Evolutionary conservation across 2,888 invertebrate genomes (phyloP), one percentile per base, ranked within the genome.

Genomic region (Himalopsyche japonica): DNA sequence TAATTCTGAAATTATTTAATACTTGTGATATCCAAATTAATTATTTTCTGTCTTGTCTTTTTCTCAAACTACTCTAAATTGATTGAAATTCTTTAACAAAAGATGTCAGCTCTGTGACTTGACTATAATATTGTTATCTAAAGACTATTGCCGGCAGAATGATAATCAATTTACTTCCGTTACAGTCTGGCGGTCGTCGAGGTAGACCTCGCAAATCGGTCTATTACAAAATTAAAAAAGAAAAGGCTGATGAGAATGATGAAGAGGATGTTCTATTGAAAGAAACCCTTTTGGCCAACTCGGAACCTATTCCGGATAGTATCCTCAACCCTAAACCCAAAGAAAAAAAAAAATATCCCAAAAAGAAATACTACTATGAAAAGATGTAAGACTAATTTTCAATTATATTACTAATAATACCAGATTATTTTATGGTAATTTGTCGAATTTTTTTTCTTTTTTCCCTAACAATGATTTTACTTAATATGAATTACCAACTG

Each of bases 201-300:
- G 81, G 81, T 12, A 37, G 81, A 24, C 81, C 81, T 4, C 81
- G 81, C 76, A 81, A 81, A 47, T 57, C 57, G 20, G 57, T 57
- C 6, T 70, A 81, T 15, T 81, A 70, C 43, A 48, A 34, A 18
- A 18, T 81, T 43, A 81, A 81, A 20, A 57, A 49, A n/a, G 43
- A 79, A 43, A 32, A 37, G 43, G 24, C 18, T 12, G 43, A 79
- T 37, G 88, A 89, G 0, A 89, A 89, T 1, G 90, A 90, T 0
- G 89, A 89, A 0, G 92, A 92, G 81, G 92, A 92, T 80, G 89
- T 92, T 57, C 89, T 92, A 1, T 89, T 92, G 0, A 91, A 92
- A 87, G 92, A 92, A 87, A 92, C 92, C 0, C 92, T 92, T 82
- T 87, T 92, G 89, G 92, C 92, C 0, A 91, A 90, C 89, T 91